phyloP scores from a whole-genome alignment of 2,888 invertebrate species.

The Ommatoiulus sabulosus region DNA sequence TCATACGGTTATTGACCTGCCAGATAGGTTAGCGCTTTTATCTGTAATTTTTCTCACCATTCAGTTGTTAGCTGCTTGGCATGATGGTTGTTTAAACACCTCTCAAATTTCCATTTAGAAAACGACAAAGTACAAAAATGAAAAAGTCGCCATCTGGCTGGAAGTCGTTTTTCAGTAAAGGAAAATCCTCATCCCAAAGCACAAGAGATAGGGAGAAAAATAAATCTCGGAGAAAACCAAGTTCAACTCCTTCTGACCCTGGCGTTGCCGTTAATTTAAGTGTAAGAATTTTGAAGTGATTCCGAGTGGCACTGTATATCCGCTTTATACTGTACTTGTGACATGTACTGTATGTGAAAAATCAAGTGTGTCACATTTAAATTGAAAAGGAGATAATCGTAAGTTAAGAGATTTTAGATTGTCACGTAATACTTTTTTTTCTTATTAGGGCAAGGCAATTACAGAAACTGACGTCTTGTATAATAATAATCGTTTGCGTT shows the following conservation, averaged over 20 bases:
- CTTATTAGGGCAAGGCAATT: slow-evolving; percentile 62
- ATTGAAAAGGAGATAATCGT: neutral
- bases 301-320: too few relatives aligned
- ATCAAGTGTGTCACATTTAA: neutral
- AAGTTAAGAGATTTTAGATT: neutral
- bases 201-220: slow-evolving; percentile 57
- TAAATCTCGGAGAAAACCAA: slow-evolving; percentile 65
- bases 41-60: neutral
- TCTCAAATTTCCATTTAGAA: slow-evolving; percentile 59
- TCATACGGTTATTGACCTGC: slow-evolving; percentile 93
- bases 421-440: slow-evolving; percentile 51
- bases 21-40: slow-evolving; percentile 66
- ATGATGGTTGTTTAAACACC: neutral
- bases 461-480: slow-evolving; percentile 61
- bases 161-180: slow-evolving; percentile 79
- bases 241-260: slow-evolving; percentile 58
- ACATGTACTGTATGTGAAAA: too few relatives aligned
- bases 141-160: slow-evolving; percentile 74
- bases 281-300: slow-evolving; percentile 25
- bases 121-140: slow-evolving; percentile 65
- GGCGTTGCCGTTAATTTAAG: slow-evolving; percentile 55
- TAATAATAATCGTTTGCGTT: slow-evolving; percentile 68
- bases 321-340: too few relatives aligned
- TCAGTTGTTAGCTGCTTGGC: neutral
- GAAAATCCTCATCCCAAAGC: slow-evolving; percentile 63